phyloP scores from a whole-genome alignment of 2,113 vertebrate genomes.

The Ceuthmochares aereus region DNA sequence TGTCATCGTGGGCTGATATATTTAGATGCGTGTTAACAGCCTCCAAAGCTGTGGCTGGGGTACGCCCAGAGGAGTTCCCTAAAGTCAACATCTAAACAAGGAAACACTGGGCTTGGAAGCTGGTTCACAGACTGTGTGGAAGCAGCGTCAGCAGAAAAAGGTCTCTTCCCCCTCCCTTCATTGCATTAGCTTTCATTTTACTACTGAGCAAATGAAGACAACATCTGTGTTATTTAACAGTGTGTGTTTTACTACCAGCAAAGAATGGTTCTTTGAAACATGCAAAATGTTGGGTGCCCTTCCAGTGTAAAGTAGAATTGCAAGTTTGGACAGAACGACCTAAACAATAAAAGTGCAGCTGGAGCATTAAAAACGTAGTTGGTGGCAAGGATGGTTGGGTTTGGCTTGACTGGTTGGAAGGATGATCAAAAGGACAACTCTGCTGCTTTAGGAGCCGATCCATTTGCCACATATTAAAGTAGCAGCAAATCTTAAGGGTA shows the following conservation, averaged over 20 bases:
- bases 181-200: not conserved
- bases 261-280: constrained; percentile 11
- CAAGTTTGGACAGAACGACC: constrained; percentile 21
- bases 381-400: not conserved
- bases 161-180: constrained; percentile 17
- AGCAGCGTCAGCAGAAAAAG: not conserved
- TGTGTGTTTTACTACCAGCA: not conserved
- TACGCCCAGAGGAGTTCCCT: not conserved
- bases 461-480: not conserved
- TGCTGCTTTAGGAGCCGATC: not conserved
- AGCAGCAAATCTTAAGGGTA: not conserved
- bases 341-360: constrained; percentile 41
- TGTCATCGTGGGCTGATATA: not conserved
- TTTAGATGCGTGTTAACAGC: not conserved
- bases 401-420: not conserved
- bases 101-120: not conserved
- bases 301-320: constrained; percentile 1
- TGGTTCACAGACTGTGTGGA: not conserved
- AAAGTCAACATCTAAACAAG: not conserved
- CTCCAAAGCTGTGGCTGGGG: not conserved
- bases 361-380: not conserved
- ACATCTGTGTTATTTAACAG: constrained; percentile 60
- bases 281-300: not conserved
- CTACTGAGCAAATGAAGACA: constrained; percentile 42
- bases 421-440: not conserved